Conservation (phyloP, 2,888 invertebrate species). For the Salpingus planirostris region DNA sequence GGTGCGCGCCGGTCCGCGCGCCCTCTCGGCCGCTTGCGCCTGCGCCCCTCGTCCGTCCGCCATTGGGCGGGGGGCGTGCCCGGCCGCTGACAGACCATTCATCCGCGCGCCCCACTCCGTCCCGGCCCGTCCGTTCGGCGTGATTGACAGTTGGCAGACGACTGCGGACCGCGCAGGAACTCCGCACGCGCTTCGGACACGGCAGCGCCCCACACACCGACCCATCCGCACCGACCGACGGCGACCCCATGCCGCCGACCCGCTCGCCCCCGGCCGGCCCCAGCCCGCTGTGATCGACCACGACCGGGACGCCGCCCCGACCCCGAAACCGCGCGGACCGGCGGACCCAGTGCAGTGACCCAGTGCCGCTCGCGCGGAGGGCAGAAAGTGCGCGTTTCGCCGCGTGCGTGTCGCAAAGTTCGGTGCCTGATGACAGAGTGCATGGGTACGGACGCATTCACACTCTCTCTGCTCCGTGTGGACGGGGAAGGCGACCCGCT, state of each 20-base stretch:
- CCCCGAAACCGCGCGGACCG: conserved; percentile 2
- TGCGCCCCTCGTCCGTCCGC: conserved; percentile 41
- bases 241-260: conserved; percentile 22
- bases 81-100: conserved; percentile 41
- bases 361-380: conserved; percentile 14
- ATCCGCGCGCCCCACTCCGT: conserved; percentile 49
- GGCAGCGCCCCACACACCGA: conserved; percentile 25
- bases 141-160: conserved; percentile 61
- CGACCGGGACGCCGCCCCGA: conserved; percentile 18
- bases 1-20: conserved; percentile 30
- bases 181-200: conserved; percentile 41
- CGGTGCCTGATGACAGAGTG: no score
- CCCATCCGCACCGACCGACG: conserved; percentile 24
- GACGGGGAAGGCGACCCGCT: no score
- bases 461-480: no score
- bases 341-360: conserved; percentile 24
- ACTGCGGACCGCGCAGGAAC: conserved; percentile 56
- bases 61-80: conserved; percentile 40
- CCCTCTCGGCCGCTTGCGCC: conserved; percentile 42
- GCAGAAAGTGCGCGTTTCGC: no score
- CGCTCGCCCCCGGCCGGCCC: no score
- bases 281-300: conserved; percentile 16
- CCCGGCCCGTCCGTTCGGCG: conserved; percentile 44
- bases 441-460: no score
- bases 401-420: no score